Percentiles rank a stretch among this genome's conserved stretches.
phyloP scores from a whole-genome alignment of 2,113 vertebrate genomes.

The Cephalopholis sonnerati region DNA sequence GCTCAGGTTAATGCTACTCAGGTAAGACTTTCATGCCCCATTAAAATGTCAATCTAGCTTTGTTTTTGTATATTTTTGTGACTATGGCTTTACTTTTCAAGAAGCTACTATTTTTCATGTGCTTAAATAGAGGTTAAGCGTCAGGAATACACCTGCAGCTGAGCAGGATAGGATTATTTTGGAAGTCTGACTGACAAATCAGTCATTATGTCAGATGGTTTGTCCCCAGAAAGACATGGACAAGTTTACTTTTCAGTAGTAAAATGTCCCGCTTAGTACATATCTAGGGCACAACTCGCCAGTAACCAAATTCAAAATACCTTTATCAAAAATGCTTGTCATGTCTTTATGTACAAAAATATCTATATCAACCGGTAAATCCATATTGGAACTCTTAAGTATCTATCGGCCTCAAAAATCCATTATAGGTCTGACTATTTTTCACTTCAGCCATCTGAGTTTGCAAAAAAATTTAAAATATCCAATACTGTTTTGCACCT shows the following conservation, averaged over 20 bases:
- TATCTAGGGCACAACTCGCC: background rate
- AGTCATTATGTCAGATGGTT: background rate
- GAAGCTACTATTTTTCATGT: background rate
- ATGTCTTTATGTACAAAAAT: background rate
- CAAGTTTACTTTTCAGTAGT: background rate
- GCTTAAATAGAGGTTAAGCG: background rate
- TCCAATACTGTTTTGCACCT: too few species aligned
- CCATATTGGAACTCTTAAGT: background rate
- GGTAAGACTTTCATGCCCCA: constrained; percentile 65
- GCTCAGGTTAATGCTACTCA: constrained; percentile 52
- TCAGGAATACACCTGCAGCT: background rate
- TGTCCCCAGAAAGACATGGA: background rate
- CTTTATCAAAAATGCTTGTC: background rate
- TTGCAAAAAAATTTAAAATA: too few species aligned
- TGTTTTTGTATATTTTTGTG: background rate
- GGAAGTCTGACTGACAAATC: background rate
- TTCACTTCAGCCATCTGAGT: background rate
- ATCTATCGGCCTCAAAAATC: too few species aligned
- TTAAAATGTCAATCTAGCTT: constrained; percentile 13
- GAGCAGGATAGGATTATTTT: background rate
- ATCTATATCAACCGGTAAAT: background rate
- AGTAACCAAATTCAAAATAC: background rate
- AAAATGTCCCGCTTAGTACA: background rate
- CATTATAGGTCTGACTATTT: background rate
- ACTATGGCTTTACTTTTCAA: background rate